phyloP scores from a whole-genome alignment of 2,888 invertebrate genomes.

The Lycaena phlaeas region DNA sequence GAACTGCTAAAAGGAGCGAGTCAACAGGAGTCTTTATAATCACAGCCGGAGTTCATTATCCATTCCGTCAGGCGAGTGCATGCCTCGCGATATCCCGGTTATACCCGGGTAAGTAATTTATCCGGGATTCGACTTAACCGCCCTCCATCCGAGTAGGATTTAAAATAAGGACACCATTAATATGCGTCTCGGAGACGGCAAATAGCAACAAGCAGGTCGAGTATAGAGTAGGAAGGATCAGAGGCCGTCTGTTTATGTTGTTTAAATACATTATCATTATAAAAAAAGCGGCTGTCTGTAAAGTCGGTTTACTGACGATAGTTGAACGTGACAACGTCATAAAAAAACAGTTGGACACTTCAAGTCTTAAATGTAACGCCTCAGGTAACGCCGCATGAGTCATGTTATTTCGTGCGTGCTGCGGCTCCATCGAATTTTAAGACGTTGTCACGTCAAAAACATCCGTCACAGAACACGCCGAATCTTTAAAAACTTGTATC shows the following conservation, averaged over 20 bases:
- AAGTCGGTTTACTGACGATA: no score
- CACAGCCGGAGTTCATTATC: conserved; percentile 15
- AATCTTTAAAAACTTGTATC: no score
- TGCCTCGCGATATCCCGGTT: conserved; percentile 23
- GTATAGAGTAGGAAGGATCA: conserved; percentile 17
- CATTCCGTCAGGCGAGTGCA: conserved; percentile 20
- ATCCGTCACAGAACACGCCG: no score
- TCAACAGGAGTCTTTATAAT: conserved; percentile 11
- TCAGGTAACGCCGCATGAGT: no score
- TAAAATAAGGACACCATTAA: conserved; percentile 56
- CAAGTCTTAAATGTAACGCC: no score
- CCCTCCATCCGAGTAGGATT: conserved; percentile 43
- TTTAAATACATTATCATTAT: no score
- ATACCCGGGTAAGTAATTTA: conserved; percentile 47
- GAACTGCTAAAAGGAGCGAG: neutral
- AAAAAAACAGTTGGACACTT: no score
- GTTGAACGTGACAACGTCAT: no score
- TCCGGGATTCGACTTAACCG: conserved; percentile 52
- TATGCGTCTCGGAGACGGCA: conserved; percentile 46
- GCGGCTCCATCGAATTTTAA: no score
- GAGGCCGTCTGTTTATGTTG: neutral
- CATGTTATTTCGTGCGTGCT: no score
- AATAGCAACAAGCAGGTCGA: conserved; percentile 39
- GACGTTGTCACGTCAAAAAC: no score
- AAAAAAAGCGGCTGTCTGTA: no score